phyloP scores from a whole-genome alignment of 2,113 vertebrate species.

The Macquaria australasica region DNA sequence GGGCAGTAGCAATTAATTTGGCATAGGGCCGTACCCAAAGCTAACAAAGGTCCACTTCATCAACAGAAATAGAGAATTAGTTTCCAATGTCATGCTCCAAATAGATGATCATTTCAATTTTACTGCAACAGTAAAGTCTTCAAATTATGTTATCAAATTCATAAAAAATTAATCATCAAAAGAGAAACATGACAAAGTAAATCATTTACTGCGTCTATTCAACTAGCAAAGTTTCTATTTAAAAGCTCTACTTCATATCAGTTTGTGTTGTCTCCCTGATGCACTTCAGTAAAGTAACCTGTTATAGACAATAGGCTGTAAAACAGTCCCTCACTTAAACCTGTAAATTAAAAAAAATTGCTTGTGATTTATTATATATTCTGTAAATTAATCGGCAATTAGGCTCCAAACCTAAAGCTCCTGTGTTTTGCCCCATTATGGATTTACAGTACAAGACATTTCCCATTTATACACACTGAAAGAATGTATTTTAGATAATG shows the following conservation, averaged over 20 bases:
- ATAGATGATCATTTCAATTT: slow-evolving; percentile 32
- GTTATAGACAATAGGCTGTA: neutral
- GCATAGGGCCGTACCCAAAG: slow-evolving; percentile 25
- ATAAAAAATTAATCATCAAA: slow-evolving; percentile 5
- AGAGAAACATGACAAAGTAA: neutral
- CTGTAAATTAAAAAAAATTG: slow-evolving; percentile 24
- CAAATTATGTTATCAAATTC: neutral
- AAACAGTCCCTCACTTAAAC: neutral
- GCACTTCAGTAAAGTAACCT: neutral
- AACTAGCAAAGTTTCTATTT: neutral
- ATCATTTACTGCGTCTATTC: neutral
- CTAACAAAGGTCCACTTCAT: slow-evolving; percentile 49
- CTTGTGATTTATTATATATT: slow-evolving; percentile 25
- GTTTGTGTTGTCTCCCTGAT: slow-evolving; percentile 4
- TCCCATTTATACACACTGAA: slow-evolving; percentile 25
- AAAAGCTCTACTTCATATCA: slow-evolving; percentile 6
- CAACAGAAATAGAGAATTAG: slow-evolving; percentile 23
- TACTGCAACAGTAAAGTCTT: slow-evolving; percentile 2
- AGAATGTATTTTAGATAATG: slow-evolving; percentile 42
- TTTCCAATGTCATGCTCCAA: slow-evolving; percentile 29
- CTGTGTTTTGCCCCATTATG: slow-evolving; percentile 18
- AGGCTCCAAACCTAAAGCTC: slow-evolving; percentile 15
- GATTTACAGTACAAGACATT: slow-evolving; percentile 22
- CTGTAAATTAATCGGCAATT: slow-evolving; percentile 18
- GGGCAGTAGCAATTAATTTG: slow-evolving; percentile 60